Evolutionary conservation across 2,888 invertebrate genomes (phyloP).

Genomic region (Panzeria rudis): DNA sequence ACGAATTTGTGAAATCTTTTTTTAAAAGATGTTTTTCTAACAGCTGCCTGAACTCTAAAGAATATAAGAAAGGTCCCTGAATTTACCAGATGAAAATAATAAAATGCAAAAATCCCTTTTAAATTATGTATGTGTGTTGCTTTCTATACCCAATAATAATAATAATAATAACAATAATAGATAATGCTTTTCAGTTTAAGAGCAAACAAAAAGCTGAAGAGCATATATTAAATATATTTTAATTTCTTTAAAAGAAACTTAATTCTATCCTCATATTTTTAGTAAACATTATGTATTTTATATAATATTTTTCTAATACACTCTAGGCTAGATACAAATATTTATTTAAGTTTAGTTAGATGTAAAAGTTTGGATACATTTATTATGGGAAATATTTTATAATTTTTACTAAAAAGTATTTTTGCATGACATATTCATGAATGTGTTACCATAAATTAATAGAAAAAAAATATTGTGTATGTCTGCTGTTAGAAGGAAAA

Average conservation of each 20-base stretch:
- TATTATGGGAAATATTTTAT: background rate
- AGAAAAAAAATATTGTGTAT: conserved; percentile 14
- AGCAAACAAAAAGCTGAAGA: background rate
- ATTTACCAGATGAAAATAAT: background rate
- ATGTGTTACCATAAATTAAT: conserved; percentile 4
- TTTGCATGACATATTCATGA: conserved; percentile 12
- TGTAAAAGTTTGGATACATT: background rate
- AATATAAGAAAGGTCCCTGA: background rate
- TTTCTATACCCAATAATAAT: background rate
- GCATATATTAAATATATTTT: background rate
- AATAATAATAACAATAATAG: no score
- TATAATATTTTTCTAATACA: conserved; percentile 12
- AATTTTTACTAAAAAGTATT: background rate
- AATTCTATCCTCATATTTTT: background rate
- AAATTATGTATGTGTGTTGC: background rate
- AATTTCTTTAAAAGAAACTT: conserved; percentile 1
- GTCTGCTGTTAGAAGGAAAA: background rate
- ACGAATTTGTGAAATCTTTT: no score
- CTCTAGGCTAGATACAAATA: background rate
- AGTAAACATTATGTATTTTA: background rate
- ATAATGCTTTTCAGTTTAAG: background rate
- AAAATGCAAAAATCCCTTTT: background rate
- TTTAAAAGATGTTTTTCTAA: background rate
- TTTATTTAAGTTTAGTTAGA: background rate
- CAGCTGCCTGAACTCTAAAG: background rate